Percentiles rank a stretch among this genome's conserved stretches.
Evolutionary conservation across 2,888 invertebrate genomes (phyloP).

Genomic region (Eupsilia transversa): DNA sequence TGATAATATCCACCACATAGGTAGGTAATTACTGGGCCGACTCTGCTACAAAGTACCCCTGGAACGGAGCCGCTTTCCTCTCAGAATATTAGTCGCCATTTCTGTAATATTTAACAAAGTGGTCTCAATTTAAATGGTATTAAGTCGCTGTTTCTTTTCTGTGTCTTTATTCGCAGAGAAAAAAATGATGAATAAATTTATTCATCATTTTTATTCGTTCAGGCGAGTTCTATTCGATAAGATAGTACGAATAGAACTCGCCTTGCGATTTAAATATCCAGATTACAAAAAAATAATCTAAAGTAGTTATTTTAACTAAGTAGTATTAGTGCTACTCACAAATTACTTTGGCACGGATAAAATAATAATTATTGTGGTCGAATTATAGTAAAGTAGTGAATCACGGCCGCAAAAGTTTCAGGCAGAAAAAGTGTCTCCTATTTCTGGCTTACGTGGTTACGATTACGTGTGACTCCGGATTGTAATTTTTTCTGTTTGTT

Average conservation of each 20-base stretch:
- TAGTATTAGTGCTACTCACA: not conserved
- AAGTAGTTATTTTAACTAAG: too few species aligned
- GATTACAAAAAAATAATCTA: not conserved
- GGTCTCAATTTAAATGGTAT: conserved; percentile 24
- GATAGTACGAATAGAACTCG: not conserved
- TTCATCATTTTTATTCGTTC: too few species aligned
- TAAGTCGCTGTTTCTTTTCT: conserved; percentile 1
- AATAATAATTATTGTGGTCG: not conserved
- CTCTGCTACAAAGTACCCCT: conserved; percentile 24
- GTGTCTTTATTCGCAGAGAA: not conserved
- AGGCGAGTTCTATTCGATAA: too few species aligned
- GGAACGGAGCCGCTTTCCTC: not conserved
- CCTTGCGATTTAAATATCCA: not conserved
- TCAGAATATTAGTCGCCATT: conserved; percentile 14
- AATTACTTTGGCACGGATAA: not conserved
- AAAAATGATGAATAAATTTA: not conserved
- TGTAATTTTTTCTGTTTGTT: too few species aligned
- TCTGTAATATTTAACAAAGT: conserved; percentile 23
- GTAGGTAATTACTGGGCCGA: conserved; percentile 35
- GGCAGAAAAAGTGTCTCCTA: not conserved
- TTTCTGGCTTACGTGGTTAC: too few species aligned
- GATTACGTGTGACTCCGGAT: too few species aligned
- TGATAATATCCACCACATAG: conserved; percentile 28
- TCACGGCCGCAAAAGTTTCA: not conserved
- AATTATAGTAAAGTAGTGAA: not conserved